Base-by-base conservation (phyloP, 2,113 vertebrate genomes). In the Prionailurus bengalensis region DNA sequence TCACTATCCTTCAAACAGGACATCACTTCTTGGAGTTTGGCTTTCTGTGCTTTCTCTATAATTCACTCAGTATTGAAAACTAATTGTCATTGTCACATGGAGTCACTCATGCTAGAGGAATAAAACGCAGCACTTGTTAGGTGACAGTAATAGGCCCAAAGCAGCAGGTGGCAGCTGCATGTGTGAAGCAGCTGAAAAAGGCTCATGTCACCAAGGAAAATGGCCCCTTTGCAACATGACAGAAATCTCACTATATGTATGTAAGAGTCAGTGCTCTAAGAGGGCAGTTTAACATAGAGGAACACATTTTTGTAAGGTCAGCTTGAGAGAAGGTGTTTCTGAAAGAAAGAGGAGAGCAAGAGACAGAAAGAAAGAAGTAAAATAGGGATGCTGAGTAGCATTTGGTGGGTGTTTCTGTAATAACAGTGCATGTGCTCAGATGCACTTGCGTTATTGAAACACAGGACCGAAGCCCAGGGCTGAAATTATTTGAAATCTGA, bases 71-170 rank as follows among this genome's bases (percentile, higher is more conserved):
- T 8, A n/a, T 85, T 97, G 96, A 86, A 76, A 90, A 82, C 93
- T 97, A 97, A 98, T 98, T 96, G 92, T n/a, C 13, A 0, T 31
- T 74, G 76, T 88, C 15, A 36, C 84, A 74, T 65, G 80, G 90
- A 96, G 82, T 97, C 83, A 61, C 33, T 14, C 19, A 6, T 8
- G 2, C 45, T 79, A 42, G 36, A 61, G 29, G 92, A 98, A 51
- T 79, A 89, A 92, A 91, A 93, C 21, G 36, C 79, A 48, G 3
- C 31, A 78, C 19, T 27, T 7, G 1, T 5, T 25, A 8, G 4
- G 65, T 91, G 87, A 63, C 82, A 94, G 7, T 23, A 39, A 33
- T 0, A 16, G 84, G 33, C 66, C 23, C 36, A 51, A 48, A 48
- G 27, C 68, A 74, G 65, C n/a, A 29, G 85, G 65, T 29, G 81